Evolutionary conservation across 2,113 vertebrate genomes (phyloP).

Genomic region (Hepsetus odoe): DNA sequence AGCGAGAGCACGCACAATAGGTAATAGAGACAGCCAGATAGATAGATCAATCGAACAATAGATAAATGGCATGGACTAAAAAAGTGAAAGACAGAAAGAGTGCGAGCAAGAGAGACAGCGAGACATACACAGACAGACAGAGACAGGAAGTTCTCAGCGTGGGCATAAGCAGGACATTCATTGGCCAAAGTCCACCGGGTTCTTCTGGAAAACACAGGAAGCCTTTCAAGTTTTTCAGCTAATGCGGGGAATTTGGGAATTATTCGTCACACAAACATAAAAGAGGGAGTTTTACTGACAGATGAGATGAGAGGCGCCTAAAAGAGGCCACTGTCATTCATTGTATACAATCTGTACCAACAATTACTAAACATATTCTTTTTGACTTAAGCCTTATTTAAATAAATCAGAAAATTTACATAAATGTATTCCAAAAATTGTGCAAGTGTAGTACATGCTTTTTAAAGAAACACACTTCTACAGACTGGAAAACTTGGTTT

Average conservation of each 20-base stretch:
- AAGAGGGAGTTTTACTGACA: neutral
- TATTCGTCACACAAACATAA: neutral
- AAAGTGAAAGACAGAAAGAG: neutral
- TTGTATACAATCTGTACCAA: neutral
- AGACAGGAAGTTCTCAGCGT: slow-evolving; percentile 27
- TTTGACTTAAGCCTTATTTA: neutral
- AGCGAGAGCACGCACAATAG: too few relatives aligned
- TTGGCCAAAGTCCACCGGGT: slow-evolving; percentile 30
- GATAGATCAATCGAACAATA: too few relatives aligned
- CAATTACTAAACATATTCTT: neutral
- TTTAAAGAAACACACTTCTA: too few relatives aligned
- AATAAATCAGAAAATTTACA: too few relatives aligned
- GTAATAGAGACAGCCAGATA: too few relatives aligned
- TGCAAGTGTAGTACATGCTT: too few relatives aligned
- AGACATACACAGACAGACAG: slow-evolving; percentile 12
- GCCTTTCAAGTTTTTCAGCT: slow-evolving; percentile 45
- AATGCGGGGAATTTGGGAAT: slow-evolving; percentile 14
- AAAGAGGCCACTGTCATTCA: neutral
- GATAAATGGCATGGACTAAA: too few relatives aligned
- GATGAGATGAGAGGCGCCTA: neutral
- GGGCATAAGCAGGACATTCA: slow-evolving; percentile 29
- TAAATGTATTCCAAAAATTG: neutral
- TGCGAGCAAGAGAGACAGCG: neutral
- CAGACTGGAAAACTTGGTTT: too few relatives aligned
- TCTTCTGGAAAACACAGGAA: slow-evolving; percentile 51